Percentiles rank a stretch among this genome's conserved stretches.
Evolutionary conservation across 1,140 invertebrate species (phyloP).

Genomic region (Myzus persicae): DNA sequence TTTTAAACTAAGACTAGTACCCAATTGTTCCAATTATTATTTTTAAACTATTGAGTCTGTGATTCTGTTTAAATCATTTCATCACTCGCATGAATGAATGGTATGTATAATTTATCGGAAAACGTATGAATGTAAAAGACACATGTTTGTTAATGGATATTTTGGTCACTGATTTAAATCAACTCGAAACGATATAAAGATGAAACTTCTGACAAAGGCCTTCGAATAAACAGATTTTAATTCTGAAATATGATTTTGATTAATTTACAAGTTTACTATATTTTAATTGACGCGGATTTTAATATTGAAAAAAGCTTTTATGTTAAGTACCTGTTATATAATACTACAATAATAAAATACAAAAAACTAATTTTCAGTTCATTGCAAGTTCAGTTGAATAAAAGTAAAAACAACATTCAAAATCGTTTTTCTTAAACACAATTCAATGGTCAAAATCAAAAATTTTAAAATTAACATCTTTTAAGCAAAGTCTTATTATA

Average conservation of each 20-base stretch:
- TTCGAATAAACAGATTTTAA: not conserved
- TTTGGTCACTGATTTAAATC: not conserved
- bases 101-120: no score
- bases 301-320: not conserved
- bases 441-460: not conserved
- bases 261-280: not conserved
- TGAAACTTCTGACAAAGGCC: no score
- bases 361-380: not conserved
- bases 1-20: no score
- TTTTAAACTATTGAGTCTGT: no score
- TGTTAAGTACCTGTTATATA: no score
- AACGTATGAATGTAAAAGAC: no score
- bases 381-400: not conserved
- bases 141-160: not conserved
- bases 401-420: not conserved
- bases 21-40: no score
- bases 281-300: not conserved
- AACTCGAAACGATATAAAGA: not conserved
- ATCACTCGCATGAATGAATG: no score
- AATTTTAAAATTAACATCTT: no score
- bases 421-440: not conserved
- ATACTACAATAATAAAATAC: not conserved
- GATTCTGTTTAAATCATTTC: no score
- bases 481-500: not conserved
- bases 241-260: not conserved